A percentile compares a stretch with the other conserved stretches of the same genome.
phyloP scores from a whole-genome alignment of 2,888 invertebrate species.

The Thecocarcelia acutangulata region DNA sequence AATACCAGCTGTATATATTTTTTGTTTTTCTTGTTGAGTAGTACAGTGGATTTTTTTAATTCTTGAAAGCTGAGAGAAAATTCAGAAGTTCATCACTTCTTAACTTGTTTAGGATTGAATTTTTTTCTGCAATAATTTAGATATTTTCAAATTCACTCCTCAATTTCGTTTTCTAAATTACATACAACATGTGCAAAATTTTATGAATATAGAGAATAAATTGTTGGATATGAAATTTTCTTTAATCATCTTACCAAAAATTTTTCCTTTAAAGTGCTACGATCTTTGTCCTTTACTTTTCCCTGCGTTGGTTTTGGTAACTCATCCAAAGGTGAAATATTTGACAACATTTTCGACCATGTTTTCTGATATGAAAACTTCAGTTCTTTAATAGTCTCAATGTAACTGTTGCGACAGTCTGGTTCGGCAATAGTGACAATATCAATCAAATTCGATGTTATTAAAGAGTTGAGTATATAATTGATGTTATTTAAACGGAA shows the following conservation, averaged over 20 bases:
- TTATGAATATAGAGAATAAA: not conserved
- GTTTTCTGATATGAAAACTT: conserved; percentile 85
- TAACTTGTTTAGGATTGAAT: too few species aligned
- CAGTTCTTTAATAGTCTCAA: conserved; percentile 92
- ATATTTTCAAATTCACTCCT: too few species aligned
- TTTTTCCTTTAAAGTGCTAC: conserved; percentile 92
- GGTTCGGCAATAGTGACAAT: conserved; percentile 91
- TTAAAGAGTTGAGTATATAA: conserved; percentile 95
- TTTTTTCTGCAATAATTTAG: too few species aligned
- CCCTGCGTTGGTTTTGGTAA: conserved; percentile 85
- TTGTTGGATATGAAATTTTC: not conserved
- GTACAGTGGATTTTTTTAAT: too few species aligned
- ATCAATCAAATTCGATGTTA: conserved; percentile 91
- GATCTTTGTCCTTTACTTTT: conserved; percentile 92
- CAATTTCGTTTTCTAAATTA: too few species aligned
- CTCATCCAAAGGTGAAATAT: conserved; percentile 87
- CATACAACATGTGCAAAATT: too few species aligned
- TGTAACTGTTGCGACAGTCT: conserved; percentile 92
- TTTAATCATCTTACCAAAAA: conserved; percentile 86
- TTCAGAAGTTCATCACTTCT: too few species aligned
- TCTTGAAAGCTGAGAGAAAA: too few species aligned
- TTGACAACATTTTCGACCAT: conserved; percentile 91
- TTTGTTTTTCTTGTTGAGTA: too few species aligned
- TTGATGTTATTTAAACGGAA: conserved; percentile 97
- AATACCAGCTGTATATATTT: too few species aligned